A percentile compares a stretch with the other conserved stretches of the same genome.
Evolutionary conservation across 2,888 invertebrate species (phyloP).

Genomic region (Trissolcus brochymenae): DNA sequence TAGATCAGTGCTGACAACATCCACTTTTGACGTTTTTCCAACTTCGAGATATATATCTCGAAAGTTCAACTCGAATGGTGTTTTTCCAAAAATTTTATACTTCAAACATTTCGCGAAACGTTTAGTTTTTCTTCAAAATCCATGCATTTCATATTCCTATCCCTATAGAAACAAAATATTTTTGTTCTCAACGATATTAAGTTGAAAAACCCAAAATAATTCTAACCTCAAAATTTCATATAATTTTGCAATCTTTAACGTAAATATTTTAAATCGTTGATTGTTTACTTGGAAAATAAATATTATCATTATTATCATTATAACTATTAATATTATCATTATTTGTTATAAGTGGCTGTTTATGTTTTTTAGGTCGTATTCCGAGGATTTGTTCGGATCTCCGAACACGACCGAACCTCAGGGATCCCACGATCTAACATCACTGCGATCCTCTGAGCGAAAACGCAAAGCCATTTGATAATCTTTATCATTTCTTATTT

Average conservation of each 20-base stretch:
- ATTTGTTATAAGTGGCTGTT: not conserved
- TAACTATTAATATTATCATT: not conserved
- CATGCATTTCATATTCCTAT: no score
- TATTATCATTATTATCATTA: not conserved
- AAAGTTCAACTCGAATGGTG: not conserved
- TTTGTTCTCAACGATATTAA: no score
- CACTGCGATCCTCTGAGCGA: not conserved
- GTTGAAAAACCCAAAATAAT: no score
- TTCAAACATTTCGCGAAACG: no score
- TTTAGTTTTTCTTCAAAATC: no score
- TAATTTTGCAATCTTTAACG: no score
- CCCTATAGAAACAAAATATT: no score
- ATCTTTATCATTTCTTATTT: constrained; percentile 46
- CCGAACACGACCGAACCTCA: constrained; percentile 8
- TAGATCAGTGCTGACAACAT: constrained; percentile 13
- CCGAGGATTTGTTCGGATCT: not conserved
- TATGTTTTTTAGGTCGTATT: no score
- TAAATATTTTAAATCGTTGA: no score
- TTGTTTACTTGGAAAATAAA: not conserved
- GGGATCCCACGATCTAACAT: constrained; percentile 25
- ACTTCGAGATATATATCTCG: not conserved
- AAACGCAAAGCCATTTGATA: constrained; percentile 41
- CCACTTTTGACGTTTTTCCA: not conserved
- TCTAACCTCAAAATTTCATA: no score
- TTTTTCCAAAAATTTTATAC: no score